Evolutionary conservation across 2,113 vertebrate species (phyloP), one percentile per base, ranked within the genome.

Genomic region (Nannospalax galili): DNA sequence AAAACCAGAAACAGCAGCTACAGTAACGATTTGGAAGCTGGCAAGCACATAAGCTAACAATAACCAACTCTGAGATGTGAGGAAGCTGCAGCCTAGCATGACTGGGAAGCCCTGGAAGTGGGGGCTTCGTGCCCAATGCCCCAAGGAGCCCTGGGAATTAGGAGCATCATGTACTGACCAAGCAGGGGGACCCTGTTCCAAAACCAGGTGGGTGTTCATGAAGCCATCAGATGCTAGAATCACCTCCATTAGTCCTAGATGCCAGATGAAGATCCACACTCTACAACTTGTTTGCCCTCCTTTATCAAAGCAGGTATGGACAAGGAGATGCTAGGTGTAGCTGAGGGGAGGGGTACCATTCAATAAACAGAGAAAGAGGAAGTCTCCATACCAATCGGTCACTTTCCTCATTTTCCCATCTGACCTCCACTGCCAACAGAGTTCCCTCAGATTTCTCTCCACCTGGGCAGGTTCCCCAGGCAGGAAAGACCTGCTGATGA

Each of bases 21-120:
- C 35, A 80, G 62, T 37, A 92, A 88, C 56, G 42, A 52, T 35
- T 35, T 79, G 90, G 84, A 93, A 90, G 17, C 67, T 81, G 58
- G 58, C 12, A 94, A 91, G 72, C 56, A 62, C 75, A 65, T 10
- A 7, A 56, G 60, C 2, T 35, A 58, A 37, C 11, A 15, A 64
- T 9, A 24, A 30, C 42, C 73, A 64, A 90, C 56, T 94, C 70
- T 60, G 62, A 90, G 85, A 93, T 11, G 45, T 62, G 52, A 62
- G 26, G 94, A 94, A 89, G 75, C 48, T 28, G 64, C 78, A 32
- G 85, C 35, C 35, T 7, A 84, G 64, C 14, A 0, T 35, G 17
- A 58, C 15, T 15, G 0, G 6, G 5, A n/a, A 84, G 80, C 67
- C 22, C 30, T 28, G n/a, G 74, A 56, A 80, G n/a, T 73, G 12